Conservation (phyloP, 2,888 invertebrate species). For the Noctua pronuba region DNA sequence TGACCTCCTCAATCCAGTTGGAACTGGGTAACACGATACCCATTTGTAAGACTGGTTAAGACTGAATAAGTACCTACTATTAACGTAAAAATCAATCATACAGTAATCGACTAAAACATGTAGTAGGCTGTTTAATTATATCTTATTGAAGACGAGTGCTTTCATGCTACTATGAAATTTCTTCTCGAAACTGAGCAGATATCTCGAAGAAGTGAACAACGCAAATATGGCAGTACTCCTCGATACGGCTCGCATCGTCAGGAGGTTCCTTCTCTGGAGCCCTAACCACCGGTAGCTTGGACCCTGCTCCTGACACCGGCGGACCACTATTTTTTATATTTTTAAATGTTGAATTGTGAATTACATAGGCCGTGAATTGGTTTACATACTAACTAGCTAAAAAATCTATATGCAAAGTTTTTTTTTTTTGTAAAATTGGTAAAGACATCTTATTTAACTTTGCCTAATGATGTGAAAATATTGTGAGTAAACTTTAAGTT, state of each 20-base stretch:
- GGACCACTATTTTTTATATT: no score
- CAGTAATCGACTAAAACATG: not conserved
- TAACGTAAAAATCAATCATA: not conserved
- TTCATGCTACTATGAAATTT: not conserved
- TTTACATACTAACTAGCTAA: not conserved
- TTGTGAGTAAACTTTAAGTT: conserved; percentile 12
- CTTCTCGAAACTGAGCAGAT: not conserved
- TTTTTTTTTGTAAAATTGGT: not conserved
- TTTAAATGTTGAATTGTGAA: no score
- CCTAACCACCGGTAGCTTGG: no score
- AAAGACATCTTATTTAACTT: not conserved
- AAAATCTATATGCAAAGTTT: not conserved
- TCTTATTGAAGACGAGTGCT: not conserved
- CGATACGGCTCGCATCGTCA: no score
- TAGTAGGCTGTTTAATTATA: not conserved
- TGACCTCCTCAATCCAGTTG: no score
- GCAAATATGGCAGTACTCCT: no score
- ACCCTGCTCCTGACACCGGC: no score
- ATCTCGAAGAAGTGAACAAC: not conserved
- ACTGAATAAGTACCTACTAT: no score
- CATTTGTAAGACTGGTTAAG: no score
- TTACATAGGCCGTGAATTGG: not conserved
- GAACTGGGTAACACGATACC: no score
- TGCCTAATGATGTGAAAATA: conserved; percentile 1
- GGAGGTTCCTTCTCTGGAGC: no score